These are phyloP conservation scores for Metaphire vulgaris DNA, from an alignment of 1,140 invertebrate genomes.

Conservation along the genomic window DNA sequence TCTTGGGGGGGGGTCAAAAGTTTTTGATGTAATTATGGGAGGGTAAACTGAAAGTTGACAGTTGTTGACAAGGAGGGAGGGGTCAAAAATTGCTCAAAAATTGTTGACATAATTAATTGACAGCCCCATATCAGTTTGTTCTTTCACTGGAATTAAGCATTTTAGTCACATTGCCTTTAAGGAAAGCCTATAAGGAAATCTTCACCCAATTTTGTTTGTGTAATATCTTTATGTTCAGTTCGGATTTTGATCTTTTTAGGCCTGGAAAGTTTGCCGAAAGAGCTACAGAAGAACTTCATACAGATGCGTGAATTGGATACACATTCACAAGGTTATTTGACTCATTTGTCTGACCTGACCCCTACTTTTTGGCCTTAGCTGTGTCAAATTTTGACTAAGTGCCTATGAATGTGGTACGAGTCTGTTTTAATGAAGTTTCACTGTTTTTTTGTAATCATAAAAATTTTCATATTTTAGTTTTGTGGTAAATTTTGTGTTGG, in stretches of 20 bases:
- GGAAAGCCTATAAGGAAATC: too few species aligned
- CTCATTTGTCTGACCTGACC: neutral
- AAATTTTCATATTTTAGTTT: neutral
- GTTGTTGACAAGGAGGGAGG: neutral
- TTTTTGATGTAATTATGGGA: too few species aligned
- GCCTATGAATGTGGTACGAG: neutral
- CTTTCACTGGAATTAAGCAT: neutral
- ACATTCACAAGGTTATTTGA: slow-evolving; percentile 62
- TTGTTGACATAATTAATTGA: neutral
- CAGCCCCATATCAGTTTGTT: neutral
- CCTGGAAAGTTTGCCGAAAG: slow-evolving; percentile 85
- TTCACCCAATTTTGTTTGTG: slow-evolving; percentile 15
- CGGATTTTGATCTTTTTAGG: slow-evolving; percentile 56
- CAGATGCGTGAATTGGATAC: slow-evolving; percentile 90
- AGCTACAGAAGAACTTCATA: slow-evolving; percentile 89
- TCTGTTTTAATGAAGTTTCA: neutral
- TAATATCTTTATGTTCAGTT: neutral
- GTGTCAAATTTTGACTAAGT: neutral
- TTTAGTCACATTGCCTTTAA: neutral
- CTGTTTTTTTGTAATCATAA: neutral
- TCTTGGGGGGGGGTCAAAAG: too few species aligned
- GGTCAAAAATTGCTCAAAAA: neutral
- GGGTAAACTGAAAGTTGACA: too few species aligned
- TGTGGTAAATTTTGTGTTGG: neutral
- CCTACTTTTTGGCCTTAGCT: neutral